phyloP scores from a whole-genome alignment of 2,797 vertebrate genomes.

The Triplophysa bombifrons region DNA sequence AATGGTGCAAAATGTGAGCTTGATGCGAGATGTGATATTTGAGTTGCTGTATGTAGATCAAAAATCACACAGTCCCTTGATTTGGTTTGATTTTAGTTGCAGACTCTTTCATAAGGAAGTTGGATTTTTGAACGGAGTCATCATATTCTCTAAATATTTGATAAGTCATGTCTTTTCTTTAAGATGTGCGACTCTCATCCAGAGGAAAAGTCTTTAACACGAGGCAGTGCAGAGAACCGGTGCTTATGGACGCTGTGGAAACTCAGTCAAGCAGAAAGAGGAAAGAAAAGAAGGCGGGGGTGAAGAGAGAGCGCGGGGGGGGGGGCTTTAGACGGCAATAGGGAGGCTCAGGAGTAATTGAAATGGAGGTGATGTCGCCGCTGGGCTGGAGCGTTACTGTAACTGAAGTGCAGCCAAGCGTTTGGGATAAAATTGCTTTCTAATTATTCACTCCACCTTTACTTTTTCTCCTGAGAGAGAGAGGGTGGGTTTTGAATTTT shows the following conservation, averaged over 20 bases:
- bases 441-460: slow-evolving; percentile 64
- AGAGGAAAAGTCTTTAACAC: not conserved
- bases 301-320: not conserved
- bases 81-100: not conserved
- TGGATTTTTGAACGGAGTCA: no score
- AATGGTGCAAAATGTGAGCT: no score
- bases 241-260: slow-evolving; percentile 48
- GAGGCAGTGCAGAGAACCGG: not conserved
- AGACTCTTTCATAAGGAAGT: not conserved
- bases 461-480: slow-evolving; percentile 29
- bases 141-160: no score
- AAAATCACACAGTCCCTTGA: no score
- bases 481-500: slow-evolving; percentile 1
- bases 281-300: not conserved
- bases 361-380: slow-evolving; percentile 47
- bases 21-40: not conserved
- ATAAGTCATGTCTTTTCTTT: no score
- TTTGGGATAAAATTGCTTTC: slow-evolving; percentile 61
- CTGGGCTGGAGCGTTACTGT: slow-evolving; percentile 47
- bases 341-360: slow-evolving; percentile 38
- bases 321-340: slow-evolving; percentile 17
- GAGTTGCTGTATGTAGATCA: not conserved
- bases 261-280: slow-evolving; percentile 40
- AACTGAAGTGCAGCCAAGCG: slow-evolving; percentile 61
- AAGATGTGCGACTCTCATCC: not conserved